Base-by-base conservation (phyloP, 2,797 vertebrate species). In the Esox lucius region DNA sequence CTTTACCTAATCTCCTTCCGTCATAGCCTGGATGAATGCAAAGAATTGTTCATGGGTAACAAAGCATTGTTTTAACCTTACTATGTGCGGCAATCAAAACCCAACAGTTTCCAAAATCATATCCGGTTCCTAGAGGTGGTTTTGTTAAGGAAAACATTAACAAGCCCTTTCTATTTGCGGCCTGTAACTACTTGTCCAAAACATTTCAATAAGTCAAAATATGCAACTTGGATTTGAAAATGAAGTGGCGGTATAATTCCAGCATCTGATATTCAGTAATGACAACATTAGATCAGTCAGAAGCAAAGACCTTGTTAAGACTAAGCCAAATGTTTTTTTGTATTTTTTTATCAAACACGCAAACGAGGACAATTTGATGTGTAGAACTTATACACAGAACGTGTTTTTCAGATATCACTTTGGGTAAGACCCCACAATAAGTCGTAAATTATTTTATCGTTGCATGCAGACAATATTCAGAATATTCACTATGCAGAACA, bases 131-230 rank as follows among this genome's bases (percentile, higher is more conserved):
- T 12, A 26, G 48, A 17, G 39, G 24, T 1, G 59, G 39, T 16
- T 39, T 70, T 4, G 70, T 78, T 71, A 79, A 68, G 24, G 56
- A 65, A 49, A 75, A 75, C 17, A 8, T 69, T 2, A 72, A 69
- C 13, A 75, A 79, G 17, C 72, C 69, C 53, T 3, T 79, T 3
- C n/a, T n/a, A n/a, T n/a, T n/a, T n/a, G n/a, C 46, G 6, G 31
- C 67, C 17, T 53, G 51, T 26, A 78, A 73, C 33, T 74, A 53
- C 1, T 7, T 78, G 11, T 16, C 33, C 0, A 70, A 78, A 26
- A 70, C 67, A 26, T 70, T 65, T 42, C n/a, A n/a, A 39, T 39
- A 33, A 70, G 74, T 5, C 12, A 46, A 68, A 71, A 28, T 74
- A 74, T 19, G 61, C 71, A 7, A 3, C 33, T 31, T 78, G 76